These are phyloP conservation scores for Gambelia wislizenii DNA, from an alignment of 2,797 vertebrate species.

Conservation along the genomic window DNA sequence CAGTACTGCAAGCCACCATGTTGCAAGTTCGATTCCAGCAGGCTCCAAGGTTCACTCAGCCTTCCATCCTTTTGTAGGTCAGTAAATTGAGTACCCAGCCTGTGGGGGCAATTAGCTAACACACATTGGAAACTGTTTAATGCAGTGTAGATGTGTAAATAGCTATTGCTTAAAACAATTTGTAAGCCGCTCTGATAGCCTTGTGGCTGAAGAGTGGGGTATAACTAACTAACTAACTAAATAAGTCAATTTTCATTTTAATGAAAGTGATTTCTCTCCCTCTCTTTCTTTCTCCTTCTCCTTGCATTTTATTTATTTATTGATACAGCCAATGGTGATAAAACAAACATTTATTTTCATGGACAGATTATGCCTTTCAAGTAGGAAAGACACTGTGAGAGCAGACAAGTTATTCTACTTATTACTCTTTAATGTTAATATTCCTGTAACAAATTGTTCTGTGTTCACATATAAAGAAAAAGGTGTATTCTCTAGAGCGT, in stretches of 20 bases:
- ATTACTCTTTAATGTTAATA: slow-evolving; percentile 63
- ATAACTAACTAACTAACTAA: no score
- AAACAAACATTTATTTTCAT: slow-evolving; percentile 57
- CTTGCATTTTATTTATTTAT: slow-evolving; percentile 28
- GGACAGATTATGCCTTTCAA: slow-evolving; percentile 50
- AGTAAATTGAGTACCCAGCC: no score
- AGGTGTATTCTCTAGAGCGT: slow-evolving; percentile 39
- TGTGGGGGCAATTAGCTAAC: no score
- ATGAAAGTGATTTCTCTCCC: slow-evolving; percentile 33
- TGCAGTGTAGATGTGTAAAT: no score
- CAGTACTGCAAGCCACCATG: no score
- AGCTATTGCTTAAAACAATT: no score
- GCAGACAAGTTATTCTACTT: slow-evolving; percentile 34
- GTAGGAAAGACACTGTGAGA: slow-evolving; percentile 14
- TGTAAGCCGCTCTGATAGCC: no score
- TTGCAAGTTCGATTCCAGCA: no score
- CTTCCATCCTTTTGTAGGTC: no score
- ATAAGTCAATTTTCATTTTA: slow-evolving; percentile 22
- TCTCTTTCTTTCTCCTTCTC: neutral
- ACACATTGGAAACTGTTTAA: no score
- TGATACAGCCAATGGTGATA: slow-evolving; percentile 44
- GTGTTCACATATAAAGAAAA: slow-evolving; percentile 61
- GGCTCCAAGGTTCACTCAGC: no score
- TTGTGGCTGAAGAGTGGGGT: no score
- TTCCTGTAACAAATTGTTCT: slow-evolving; percentile 61